Evolutionary conservation across 2,113 vertebrate genomes (phyloP).

Genomic region (Limnothrissa miodon): DNA sequence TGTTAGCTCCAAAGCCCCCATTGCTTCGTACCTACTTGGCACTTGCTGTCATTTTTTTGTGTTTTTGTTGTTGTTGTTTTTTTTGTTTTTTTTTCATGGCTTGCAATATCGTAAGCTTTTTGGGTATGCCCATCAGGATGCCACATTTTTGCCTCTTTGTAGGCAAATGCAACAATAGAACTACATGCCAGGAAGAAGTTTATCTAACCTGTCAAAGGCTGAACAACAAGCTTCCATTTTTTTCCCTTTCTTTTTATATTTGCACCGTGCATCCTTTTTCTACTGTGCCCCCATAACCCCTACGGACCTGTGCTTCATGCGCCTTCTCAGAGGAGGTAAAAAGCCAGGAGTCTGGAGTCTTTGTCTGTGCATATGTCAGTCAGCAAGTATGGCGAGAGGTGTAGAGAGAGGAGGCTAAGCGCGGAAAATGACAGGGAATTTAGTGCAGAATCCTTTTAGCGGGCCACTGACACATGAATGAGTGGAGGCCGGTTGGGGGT

Average conservation of each 20-base stretch:
- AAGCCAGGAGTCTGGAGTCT: slow-evolving; percentile 16
- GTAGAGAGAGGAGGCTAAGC: slow-evolving; percentile 51
- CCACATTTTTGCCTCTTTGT: not conserved
- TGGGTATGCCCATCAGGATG: not conserved
- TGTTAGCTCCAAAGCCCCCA: slow-evolving; percentile 40
- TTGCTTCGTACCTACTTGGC: slow-evolving; percentile 41
- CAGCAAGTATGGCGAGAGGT: slow-evolving; percentile 59
- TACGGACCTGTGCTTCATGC: not conserved
- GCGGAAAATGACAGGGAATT: slow-evolving; percentile 73
- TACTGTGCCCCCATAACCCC: not conserved
- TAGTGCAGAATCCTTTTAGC: slow-evolving; percentile 76
- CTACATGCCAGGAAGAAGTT: not conserved
- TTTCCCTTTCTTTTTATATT: not conserved
- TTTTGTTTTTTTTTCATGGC: not conserved
- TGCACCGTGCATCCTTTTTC: not conserved
- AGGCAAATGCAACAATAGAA: not conserved
- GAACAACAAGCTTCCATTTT: not conserved
- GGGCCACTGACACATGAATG: slow-evolving; percentile 76
- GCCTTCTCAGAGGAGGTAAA: not conserved
- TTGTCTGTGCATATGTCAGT: slow-evolving; percentile 48
- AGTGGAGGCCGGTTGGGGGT: slow-evolving; percentile 48
- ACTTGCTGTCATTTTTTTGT: slow-evolving; percentile 39
- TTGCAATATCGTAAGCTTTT: not conserved
- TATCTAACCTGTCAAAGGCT: not conserved
- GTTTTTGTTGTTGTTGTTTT: not conserved